Conservation (phyloP, 2,888 invertebrate species). For the Tenodera sinensis region DNA sequence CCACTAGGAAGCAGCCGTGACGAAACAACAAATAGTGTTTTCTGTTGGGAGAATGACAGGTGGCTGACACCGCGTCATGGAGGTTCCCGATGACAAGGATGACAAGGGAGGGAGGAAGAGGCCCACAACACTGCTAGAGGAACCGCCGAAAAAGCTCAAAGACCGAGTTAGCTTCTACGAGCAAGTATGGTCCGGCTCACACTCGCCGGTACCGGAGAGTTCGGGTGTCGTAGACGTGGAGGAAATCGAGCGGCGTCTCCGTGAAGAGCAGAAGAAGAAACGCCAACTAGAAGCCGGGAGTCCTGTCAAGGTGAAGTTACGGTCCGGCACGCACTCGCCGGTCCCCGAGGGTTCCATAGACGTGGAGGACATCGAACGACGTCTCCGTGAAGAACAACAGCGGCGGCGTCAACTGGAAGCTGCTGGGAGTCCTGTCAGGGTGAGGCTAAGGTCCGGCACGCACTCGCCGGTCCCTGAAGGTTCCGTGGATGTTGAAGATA, state of each 20-base stretch:
- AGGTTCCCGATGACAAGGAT: slow-evolving; percentile 5
- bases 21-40: neutral
- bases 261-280: slow-evolving; percentile 54
- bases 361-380: slow-evolving; percentile 58
- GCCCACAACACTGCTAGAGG: neutral
- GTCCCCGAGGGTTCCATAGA: slow-evolving; percentile 47
- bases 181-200: slow-evolving; percentile 57
- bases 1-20: neutral
- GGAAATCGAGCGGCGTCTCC: slow-evolving; percentile 57
- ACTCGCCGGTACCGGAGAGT: slow-evolving; percentile 42
- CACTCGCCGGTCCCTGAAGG: slow-evolving; percentile 43
- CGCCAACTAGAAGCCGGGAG: slow-evolving; percentile 46
- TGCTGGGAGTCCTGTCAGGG: slow-evolving; percentile 49
- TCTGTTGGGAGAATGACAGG: slow-evolving; percentile 4
- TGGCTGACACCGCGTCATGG: slow-evolving; percentile 6
- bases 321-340: slow-evolving; percentile 48
- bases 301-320: slow-evolving; percentile 46
- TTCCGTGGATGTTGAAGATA: slow-evolving; percentile 56
- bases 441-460: slow-evolving; percentile 50
- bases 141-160: slow-evolving; percentile 53
- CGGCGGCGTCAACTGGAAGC: slow-evolving; percentile 44
- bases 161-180: slow-evolving; percentile 78
- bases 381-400: slow-evolving; percentile 54
- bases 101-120: slow-evolving; percentile 27
- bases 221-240: slow-evolving; percentile 52